Conservation (phyloP, 1,140 invertebrate species). For the Drosophila sp. region DNA sequence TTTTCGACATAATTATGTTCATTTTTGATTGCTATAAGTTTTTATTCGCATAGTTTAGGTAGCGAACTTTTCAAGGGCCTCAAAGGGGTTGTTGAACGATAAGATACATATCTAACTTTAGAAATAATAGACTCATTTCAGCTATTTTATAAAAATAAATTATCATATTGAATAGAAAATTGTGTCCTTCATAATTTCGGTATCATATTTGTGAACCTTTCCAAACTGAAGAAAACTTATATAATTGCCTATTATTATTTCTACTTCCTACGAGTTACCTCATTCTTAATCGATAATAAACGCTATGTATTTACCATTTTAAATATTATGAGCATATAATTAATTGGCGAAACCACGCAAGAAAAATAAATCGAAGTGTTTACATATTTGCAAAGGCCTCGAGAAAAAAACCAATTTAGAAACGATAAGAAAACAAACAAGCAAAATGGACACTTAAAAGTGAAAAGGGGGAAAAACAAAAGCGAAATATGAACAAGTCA, state of each 20-base stretch:
- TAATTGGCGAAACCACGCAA: constrained; percentile 30
- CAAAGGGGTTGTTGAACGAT: constrained; percentile 48
- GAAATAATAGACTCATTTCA: background rate
- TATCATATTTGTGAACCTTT: background rate
- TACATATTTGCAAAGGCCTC: constrained; percentile 22
- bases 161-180: background rate
- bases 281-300: too few species aligned
- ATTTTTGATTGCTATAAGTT: constrained; percentile 70
- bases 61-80: constrained; percentile 8
- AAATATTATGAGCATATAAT: background rate
- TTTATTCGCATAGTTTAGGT: constrained; percentile 32
- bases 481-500: constrained; percentile 43
- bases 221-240: background rate
- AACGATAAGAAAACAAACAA: constrained; percentile 38
- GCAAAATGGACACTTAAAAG: constrained; percentile 23
- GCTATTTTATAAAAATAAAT: constrained; percentile 2
- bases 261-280: background rate
- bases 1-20: constrained; percentile 64
- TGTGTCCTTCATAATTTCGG: too few species aligned
- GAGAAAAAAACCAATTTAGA: constrained; percentile 27
- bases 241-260: background rate
- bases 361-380: constrained; percentile 43
- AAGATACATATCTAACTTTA: constrained; percentile 12
- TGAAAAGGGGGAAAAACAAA: constrained; percentile 20
- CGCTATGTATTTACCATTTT: too few species aligned